phyloP scores from a whole-genome alignment of 2,113 vertebrate genomes.

The Cairina moschata region DNA sequence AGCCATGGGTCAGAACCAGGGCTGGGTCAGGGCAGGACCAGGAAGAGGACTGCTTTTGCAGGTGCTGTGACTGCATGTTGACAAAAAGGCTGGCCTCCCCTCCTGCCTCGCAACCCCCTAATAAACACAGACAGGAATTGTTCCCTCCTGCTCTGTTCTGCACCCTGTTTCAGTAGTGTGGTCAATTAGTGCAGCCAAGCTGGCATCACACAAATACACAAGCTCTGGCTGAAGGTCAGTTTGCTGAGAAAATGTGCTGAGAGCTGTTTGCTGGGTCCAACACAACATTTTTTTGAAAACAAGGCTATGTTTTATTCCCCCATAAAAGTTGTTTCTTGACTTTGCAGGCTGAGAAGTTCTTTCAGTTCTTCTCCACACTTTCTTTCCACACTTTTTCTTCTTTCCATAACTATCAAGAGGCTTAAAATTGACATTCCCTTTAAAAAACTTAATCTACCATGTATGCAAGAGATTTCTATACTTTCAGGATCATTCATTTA shows the following conservation, averaged over 20 bases:
- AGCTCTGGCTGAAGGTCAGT: not conserved
- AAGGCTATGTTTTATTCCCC: not conserved
- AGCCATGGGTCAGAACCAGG: not conserved
- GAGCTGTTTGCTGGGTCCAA: not conserved
- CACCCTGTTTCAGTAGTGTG: rapidly evolving
- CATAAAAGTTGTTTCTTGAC: not conserved
- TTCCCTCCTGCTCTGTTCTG: not conserved
- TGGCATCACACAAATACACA: too few relatives aligned
- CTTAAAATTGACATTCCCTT: not conserved
- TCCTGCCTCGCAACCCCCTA: not conserved
- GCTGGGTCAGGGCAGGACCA: conserved; percentile 45
- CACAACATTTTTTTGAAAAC: not conserved
- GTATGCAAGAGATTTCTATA: not conserved
- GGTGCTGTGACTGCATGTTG: rapidly evolving
- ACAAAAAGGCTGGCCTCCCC: not conserved
- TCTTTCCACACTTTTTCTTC: not conserved
- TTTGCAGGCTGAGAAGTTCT: not conserved
- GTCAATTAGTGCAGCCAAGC: not conserved
- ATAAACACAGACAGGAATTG: not conserved
- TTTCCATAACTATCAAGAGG: not conserved
- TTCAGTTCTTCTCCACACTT: not conserved
- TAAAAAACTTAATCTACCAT: not conserved
- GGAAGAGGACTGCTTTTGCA: not conserved
- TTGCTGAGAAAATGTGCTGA: not conserved
- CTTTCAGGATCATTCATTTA: not conserved